Evolutionary conservation across 2,113 vertebrate genomes (phyloP), one percentile per base, ranked within the genome.

Genomic region (Eptesicus fuscus): DNA sequence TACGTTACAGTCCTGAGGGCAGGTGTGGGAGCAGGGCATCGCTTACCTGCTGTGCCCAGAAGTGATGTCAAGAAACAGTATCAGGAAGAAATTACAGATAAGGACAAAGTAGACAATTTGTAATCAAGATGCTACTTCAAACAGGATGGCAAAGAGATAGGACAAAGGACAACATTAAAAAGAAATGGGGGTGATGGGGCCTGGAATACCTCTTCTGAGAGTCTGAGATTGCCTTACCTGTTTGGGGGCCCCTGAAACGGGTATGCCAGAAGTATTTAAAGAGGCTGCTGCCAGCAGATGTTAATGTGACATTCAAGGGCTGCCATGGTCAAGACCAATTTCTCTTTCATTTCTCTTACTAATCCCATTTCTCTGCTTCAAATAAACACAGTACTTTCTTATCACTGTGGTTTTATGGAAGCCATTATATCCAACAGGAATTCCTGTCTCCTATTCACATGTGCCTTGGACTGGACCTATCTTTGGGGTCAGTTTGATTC

Each of bases 31-130:
- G 0, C 23, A 30, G 7, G 40, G 20, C 11, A 40, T 13, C 7
- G 1, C 25, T 69, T 69, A 61, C 1, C 1, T 35, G 25, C 16
- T n/a, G 3, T 35, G 1, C 35, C 28, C 4, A 73, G 35, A 56
- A 49, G 49, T 56, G 23, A 20, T 59, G 89, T 96, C 37, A 30
- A 96, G 35, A 70, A 93, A 73, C 25, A 73, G 9, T 30, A 35
- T 59, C 30, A 51, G 47, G 53, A 70, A 44, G 59, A 88, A 83
- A 17, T 77, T 85, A 71, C 3, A 67, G n/a, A 44, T 23, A 44
- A 92, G 40, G 77, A 61, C 14, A 90, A 59, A 49, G 22, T 7
- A 77, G 61, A 77, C 51, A 28, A 37, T 65, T 78, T 87, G 18
- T 78, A 61, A 56, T 47, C 18, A 44, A 69, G 65, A 61, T 30